Evolutionary conservation across 2,113 vertebrate genomes (phyloP).

Genomic region (Maccullochella peelii): DNA sequence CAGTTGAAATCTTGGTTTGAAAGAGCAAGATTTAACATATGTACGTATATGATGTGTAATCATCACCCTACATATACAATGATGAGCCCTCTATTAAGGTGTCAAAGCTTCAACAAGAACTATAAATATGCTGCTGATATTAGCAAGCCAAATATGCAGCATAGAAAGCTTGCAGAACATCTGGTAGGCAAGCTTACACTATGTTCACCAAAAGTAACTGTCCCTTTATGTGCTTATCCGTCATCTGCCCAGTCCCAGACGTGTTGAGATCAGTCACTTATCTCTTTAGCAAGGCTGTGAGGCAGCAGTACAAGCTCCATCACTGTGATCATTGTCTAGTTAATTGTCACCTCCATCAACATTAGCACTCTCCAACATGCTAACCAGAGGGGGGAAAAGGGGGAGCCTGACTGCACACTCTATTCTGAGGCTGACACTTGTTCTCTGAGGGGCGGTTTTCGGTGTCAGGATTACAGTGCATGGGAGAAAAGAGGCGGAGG

Average conservation of each 20-base stretch:
- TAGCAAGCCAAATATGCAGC: slow-evolving; percentile 65
- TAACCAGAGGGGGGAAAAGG: slow-evolving; percentile 54
- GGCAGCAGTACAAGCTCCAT: slow-evolving; percentile 49
- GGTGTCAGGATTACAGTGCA: slow-evolving; percentile 68
- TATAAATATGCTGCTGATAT: slow-evolving; percentile 54
- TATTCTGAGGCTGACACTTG: slow-evolving; percentile 71
- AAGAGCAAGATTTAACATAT: slow-evolving; percentile 34
- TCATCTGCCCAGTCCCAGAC: slow-evolving; percentile 51
- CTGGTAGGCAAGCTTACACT: slow-evolving; percentile 49
- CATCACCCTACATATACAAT: slow-evolving; percentile 24
- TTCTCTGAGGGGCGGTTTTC: slow-evolving; percentile 68
- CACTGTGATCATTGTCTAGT: slow-evolving; percentile 70
- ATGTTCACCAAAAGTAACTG: slow-evolving; percentile 47
- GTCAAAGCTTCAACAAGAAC: slow-evolving; percentile 35
- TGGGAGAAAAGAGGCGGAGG: slow-evolving; percentile 57
- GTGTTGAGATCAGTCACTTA: slow-evolving; percentile 63
- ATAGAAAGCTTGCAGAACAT: slow-evolving; percentile 51
- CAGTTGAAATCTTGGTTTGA: slow-evolving; percentile 20
- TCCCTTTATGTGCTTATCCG: slow-evolving; percentile 59
- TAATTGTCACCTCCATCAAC: slow-evolving; percentile 77
- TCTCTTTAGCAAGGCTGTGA: slow-evolving; percentile 60
- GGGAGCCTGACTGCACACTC: slow-evolving; percentile 52
- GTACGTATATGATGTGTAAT: slow-evolving; percentile 1
- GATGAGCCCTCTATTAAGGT: slow-evolving; percentile 5
- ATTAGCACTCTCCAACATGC: slow-evolving; percentile 70